Evolutionary conservation across 1,140 invertebrate genomes (phyloP).

Genomic region (Augochlora pura): DNA sequence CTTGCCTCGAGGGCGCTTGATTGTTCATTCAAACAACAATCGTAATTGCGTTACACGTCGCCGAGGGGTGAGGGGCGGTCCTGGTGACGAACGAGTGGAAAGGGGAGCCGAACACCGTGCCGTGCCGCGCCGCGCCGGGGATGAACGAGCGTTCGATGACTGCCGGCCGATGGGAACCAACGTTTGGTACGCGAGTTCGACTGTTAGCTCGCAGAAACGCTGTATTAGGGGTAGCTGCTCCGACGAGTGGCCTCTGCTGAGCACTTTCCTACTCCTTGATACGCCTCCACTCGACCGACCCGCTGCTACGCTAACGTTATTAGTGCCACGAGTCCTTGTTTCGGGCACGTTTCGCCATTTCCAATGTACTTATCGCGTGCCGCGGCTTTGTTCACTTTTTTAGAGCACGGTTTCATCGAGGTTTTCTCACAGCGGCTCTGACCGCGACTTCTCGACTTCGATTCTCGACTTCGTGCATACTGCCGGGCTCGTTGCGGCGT

Average conservation of each 20-base stretch:
- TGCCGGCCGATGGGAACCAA: slow-evolving; percentile 38
- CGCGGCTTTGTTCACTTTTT: slow-evolving; percentile 15
- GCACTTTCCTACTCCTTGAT: slow-evolving; percentile 58
- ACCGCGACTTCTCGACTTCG: too few relatives aligned
- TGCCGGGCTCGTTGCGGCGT: too few relatives aligned
- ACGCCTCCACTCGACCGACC: slow-evolving; percentile 39
- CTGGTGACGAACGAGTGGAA: slow-evolving; percentile 44
- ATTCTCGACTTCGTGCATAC: not conserved
- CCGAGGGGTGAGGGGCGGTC: slow-evolving; percentile 45
- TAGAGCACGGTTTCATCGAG: not conserved
- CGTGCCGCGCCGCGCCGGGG: not conserved
- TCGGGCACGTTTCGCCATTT: slow-evolving; percentile 52
- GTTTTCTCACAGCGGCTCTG: slow-evolving; percentile 6
- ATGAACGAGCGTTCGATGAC: slow-evolving; percentile 1
- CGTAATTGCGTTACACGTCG: slow-evolving; percentile 80
- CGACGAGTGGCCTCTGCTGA: slow-evolving; percentile 59
- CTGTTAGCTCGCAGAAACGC: not conserved
- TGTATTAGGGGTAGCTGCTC: slow-evolving; percentile 46
- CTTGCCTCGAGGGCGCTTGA: slow-evolving; percentile 79
- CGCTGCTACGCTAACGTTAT: slow-evolving; percentile 62
- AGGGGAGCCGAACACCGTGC: not conserved
- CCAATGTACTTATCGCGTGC: slow-evolving; percentile 29
- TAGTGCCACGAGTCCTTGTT: slow-evolving; percentile 62
- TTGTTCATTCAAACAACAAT: slow-evolving; percentile 82
- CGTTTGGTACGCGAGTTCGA: slow-evolving; percentile 7